Percentiles rank a stretch among this genome's conserved stretches.
phyloP scores from a whole-genome alignment of 2,888 invertebrate species.

The Cynaeus angustus region DNA sequence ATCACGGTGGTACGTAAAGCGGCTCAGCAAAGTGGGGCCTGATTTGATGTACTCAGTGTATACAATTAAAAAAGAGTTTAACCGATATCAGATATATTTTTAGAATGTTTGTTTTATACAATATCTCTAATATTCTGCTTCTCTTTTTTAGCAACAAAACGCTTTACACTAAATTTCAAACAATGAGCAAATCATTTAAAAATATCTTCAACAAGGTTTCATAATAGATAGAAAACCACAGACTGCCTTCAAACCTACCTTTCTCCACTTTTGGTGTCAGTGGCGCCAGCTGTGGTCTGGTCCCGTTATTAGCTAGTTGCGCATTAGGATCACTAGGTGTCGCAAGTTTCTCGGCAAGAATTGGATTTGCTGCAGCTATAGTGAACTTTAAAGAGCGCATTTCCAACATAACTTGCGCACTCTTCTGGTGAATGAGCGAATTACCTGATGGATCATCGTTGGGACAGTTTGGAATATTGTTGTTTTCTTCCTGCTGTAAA shows the following conservation, averaged over 20 bases:
- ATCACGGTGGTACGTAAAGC: too few relatives aligned
- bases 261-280: constrained; percentile 70
- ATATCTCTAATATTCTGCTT: too few relatives aligned
- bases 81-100: too few relatives aligned
- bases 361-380: constrained; percentile 89
- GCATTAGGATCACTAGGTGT: constrained; percentile 72
- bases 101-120: too few relatives aligned
- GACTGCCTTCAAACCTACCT: constrained; percentile 61
- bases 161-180: too few relatives aligned
- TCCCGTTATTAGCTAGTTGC: constrained; percentile 51
- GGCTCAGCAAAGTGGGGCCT: too few relatives aligned
- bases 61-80: too few relatives aligned
- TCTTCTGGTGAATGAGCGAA: constrained; percentile 63
- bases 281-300: constrained; percentile 67
- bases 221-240: too few relatives aligned
- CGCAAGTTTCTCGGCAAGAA: constrained; percentile 86
- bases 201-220: too few relatives aligned
- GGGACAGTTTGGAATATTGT: constrained; percentile 67
- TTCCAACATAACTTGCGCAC: constrained; percentile 66
- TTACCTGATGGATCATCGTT: constrained; percentile 59
- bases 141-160: too few relatives aligned
- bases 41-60: too few relatives aligned
- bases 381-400: constrained; percentile 76
- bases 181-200: too few relatives aligned
- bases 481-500: constrained; percentile 73